Base-by-base conservation (phyloP, 2,797 vertebrate species). In the Heliangelus exortis region DNA sequence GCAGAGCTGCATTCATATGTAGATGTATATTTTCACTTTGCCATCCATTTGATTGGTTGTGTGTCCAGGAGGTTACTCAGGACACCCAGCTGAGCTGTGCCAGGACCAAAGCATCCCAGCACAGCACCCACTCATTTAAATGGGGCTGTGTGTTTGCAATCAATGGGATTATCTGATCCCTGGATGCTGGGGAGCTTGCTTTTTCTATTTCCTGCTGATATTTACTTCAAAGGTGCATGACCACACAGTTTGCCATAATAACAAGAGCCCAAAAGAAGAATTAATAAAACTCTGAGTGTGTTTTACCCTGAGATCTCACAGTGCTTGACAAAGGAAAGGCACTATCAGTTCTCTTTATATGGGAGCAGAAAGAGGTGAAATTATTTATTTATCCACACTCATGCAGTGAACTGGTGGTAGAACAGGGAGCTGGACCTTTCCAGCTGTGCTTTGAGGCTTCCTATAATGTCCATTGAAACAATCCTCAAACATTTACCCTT, bases 201-300 rank as follows among this genome's bases (percentile, higher is more conserved):
- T 88, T 86, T 92, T 68, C 66, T 73, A 81, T 86, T 94, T 92
- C 88, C 84, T 87, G 73, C 75, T 96, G 94, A 19, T 94, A 90
- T 92, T 95, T 95, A 86, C 90, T 93, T 84, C 94, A 96, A 82
- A 95, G 87, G 78, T 76, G 65, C 54, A 28, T 90, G 92, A 80
- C 63, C 90, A 79, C 76, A 89, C 31, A 81, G 91, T 90, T 92
- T 75, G 78, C 69, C 43, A 28, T 76, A 92, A 95, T 92, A 90
- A 79, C 72, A 80, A 78, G n/a, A 95, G 41, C 76, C 76, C 61
- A 50, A 58, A 90, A 92, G 71, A 93, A 96, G 81, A 94, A 89
- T 92, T 94, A 95, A 90, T 93, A 86, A 91, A 92, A 94, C 59
- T 74, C 58, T 21, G 59, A 89, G 75, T 78, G n/a, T 58, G 51